Conservation (phyloP, 2,888 invertebrate genomes). For the Eristalis pertinax region DNA sequence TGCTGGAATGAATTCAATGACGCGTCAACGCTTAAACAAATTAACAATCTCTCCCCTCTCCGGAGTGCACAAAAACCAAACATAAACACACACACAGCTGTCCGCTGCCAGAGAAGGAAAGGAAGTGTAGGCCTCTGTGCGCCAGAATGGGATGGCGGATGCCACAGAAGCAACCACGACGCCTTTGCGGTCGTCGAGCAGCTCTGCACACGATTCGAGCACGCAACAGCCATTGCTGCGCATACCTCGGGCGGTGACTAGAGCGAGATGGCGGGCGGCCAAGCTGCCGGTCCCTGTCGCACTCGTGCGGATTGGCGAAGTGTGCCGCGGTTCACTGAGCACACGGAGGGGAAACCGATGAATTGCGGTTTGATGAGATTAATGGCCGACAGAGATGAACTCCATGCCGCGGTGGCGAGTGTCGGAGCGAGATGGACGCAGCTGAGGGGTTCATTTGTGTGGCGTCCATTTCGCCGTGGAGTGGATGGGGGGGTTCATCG, state of each 20-base stretch:
- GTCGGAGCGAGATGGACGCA: neutral
- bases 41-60: slow-evolving; percentile 43
- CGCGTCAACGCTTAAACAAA: slow-evolving; percentile 66
- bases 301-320: slow-evolving; percentile 56
- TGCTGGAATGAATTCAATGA: slow-evolving; percentile 63
- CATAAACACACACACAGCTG: slow-evolving; percentile 23
- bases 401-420: neutral
- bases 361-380: slow-evolving; percentile 60
- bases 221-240: neutral
- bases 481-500: neutral
- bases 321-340: neutral
- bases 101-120: slow-evolving; percentile 28
- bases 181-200: slow-evolving; percentile 4
- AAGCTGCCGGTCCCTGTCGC: slow-evolving; percentile 33
- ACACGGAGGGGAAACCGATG: slow-evolving; percentile 56
- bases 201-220: slow-evolving; percentile 35
- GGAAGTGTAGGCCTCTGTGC: neutral
- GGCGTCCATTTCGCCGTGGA: neutral
- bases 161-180: neutral
- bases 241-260: neutral
- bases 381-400: slow-evolving; percentile 68
- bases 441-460: neutral
- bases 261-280: neutral
- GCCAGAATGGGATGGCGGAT: neutral
- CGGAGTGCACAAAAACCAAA: neutral